Evolutionary conservation across 1,140 invertebrate species (phyloP).

Genomic region (Zaprionus davidi): DNA sequence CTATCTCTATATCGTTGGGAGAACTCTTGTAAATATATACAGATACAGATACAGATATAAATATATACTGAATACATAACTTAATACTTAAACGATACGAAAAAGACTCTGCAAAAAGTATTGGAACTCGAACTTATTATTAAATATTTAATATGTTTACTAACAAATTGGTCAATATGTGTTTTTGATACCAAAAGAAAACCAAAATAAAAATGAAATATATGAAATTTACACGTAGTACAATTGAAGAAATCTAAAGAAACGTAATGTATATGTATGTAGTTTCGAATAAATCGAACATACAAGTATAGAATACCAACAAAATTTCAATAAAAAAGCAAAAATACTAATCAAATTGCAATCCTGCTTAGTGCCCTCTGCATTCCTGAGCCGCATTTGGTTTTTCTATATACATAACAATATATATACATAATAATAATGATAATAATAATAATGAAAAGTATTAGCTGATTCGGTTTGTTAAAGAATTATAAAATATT

Average conservation of each 20-base stretch:
- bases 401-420: slow-evolving; percentile 41
- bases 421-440: slow-evolving; percentile 21
- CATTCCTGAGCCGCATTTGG: slow-evolving; percentile 59
- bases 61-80: slow-evolving; percentile 37
- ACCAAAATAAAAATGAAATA: slow-evolving; percentile 49
- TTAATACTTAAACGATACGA: slow-evolving; percentile 73
- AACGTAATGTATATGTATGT: slow-evolving; percentile 49
- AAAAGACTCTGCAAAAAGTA: slow-evolving; percentile 79
- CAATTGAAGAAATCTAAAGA: slow-evolving; percentile 72
- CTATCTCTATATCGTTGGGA: slow-evolving; percentile 21
- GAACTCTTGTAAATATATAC: slow-evolving; percentile 45
- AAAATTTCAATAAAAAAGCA: slow-evolving; percentile 23
- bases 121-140: slow-evolving; percentile 81
- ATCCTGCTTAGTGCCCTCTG: slow-evolving; percentile 61
- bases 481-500: neutral
- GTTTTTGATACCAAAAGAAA: slow-evolving; percentile 69
- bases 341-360: slow-evolving; percentile 33
- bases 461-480: slow-evolving; percentile 27
- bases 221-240: slow-evolving; percentile 81
- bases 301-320: slow-evolving; percentile 40
- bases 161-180: slow-evolving; percentile 76
- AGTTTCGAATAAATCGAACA: slow-evolving; percentile 41
- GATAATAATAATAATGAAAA: slow-evolving; percentile 17
- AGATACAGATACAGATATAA: slow-evolving; percentile 20
- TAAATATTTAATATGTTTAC: slow-evolving; percentile 73